phyloP scores from a whole-genome alignment of 2,113 vertebrate species.

The Gobius niger region DNA sequence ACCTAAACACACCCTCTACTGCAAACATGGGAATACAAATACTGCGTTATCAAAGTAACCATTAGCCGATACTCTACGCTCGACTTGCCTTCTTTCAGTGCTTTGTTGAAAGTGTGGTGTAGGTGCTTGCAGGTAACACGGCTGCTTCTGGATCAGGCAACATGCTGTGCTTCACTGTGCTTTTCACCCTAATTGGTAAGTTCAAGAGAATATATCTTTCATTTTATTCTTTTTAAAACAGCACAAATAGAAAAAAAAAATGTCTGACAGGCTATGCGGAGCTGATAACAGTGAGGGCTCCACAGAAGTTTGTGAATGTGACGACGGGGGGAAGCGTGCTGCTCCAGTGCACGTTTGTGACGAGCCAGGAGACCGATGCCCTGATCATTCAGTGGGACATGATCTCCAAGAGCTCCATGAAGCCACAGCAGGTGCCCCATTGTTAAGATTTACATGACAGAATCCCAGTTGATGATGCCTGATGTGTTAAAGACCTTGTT shows the following conservation, averaged over 20 bases:
- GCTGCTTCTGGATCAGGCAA: slow-evolving; percentile 1
- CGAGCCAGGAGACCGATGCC: slow-evolving; percentile 13
- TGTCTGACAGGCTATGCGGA: slow-evolving; percentile 52
- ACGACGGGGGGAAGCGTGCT: slow-evolving; percentile 32
- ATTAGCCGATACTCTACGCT: slow-evolving; percentile 25
- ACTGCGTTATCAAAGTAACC: slow-evolving; percentile 50
- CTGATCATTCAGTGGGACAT: slow-evolving; percentile 64
- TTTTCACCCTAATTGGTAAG: slow-evolving; percentile 45
- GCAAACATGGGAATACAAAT: slow-evolving; percentile 63
- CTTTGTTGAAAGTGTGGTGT: background rate
- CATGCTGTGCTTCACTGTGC: slow-evolving; percentile 23
- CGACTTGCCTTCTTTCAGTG: background rate
- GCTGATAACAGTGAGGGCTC: slow-evolving; percentile 48
- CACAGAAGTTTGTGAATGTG: slow-evolving; percentile 51
- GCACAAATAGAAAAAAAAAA: too few species aligned
- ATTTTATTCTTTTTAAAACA: background rate
- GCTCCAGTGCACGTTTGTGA: slow-evolving; percentile 56
- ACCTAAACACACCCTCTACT: slow-evolving; percentile 48
- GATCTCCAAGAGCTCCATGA: slow-evolving; percentile 11
- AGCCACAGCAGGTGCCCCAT: slow-evolving; percentile 42
- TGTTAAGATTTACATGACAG: background rate
- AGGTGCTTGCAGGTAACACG: background rate
- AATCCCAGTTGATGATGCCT: background rate
- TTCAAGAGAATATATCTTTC: background rate
- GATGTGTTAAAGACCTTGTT: too few species aligned